phyloP scores from a whole-genome alignment of 2,797 vertebrate species.

The Bovichtus variegatus region DNA sequence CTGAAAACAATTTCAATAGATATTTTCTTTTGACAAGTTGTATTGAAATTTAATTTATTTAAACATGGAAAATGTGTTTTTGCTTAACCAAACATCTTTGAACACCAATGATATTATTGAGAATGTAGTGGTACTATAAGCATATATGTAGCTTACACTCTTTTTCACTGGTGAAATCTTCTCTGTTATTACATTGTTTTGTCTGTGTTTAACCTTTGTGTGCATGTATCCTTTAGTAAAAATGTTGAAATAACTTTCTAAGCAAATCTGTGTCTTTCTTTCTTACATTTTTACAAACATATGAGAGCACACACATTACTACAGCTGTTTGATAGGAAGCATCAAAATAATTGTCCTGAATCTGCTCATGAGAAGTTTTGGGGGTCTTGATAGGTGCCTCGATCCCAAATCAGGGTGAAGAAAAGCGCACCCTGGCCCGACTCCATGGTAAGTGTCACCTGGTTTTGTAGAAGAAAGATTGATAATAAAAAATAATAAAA shows the following conservation, averaged over 20 bases:
- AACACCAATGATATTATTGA: slow-evolving; percentile 32
- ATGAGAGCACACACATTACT: not conserved
- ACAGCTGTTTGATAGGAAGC: not conserved
- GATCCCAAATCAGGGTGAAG: slow-evolving; percentile 70
- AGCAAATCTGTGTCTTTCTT: slow-evolving; percentile 72
- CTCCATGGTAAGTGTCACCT: slow-evolving; percentile 71
- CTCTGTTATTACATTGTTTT: slow-evolving; percentile 46
- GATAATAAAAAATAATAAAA: not conserved
- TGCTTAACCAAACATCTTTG: slow-evolving; percentile 23
- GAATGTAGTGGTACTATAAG: slow-evolving; percentile 36
- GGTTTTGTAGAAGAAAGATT: not conserved
- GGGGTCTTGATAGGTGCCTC: slow-evolving; percentile 61
- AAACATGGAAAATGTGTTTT: slow-evolving; percentile 62
- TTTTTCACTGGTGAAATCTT: slow-evolving; percentile 86
- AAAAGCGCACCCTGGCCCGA: slow-evolving; percentile 66
- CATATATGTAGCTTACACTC: slow-evolving; percentile 34
- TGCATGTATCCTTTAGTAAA: slow-evolving; percentile 83
- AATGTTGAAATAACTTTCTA: slow-evolving; percentile 53
- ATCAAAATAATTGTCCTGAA: not conserved
- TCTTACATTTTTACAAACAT: slow-evolving; percentile 12
- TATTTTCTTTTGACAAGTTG: slow-evolving; percentile 33
- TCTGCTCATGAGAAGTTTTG: slow-evolving; percentile 31
- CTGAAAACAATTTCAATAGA: slow-evolving; percentile 8
- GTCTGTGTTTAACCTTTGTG: slow-evolving; percentile 72
- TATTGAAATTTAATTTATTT: slow-evolving; percentile 82